Evolutionary conservation across 2,113 vertebrate genomes (phyloP), one percentile per base, ranked within the genome.

Genomic region (Prolemur simus): DNA sequence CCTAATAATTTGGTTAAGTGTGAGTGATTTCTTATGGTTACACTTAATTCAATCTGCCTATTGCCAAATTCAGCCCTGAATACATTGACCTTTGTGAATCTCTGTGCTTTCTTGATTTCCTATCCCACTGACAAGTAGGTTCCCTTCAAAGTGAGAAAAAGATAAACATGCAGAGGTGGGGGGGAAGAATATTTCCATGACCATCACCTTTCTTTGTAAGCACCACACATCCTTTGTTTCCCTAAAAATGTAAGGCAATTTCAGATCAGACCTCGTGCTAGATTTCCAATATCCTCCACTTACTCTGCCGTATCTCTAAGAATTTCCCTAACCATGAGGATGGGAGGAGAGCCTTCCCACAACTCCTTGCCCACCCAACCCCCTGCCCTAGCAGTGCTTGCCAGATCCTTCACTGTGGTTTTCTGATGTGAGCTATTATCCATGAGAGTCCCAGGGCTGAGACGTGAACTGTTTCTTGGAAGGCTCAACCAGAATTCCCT

Each of bases 401-500:
- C 98, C 98, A 98, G 98, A 98, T 98, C 96, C 97, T 98, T 98
- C 96, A 97, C 84, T 80, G 92, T 98, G 97, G 95, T 95, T 98
- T 98, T 98, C 96, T 98, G 98, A 98, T 98, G 97, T 97, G 98
- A 98, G 97, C 95, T 98, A 93, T 98, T 98, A 98, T 97, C 98
- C 97, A 84, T 13, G 95, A 97, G 97, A 98, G 97, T 98, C 94
- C 97, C 97, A 32, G 93, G 98, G 96, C 98, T 97, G 98, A 98
- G 97, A 98, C 0, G 21, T 97, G 98, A 99, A 98, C 97, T 0
- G 0, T 97, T 96, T 98, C 98, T 87, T 98, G 34, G 81, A 98
- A 97, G 98, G 93, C 98, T 97, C 0, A 88, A 97, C 98, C 97
- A 98, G 97, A 98, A 99, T 99, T 99, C 99, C 98, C 98, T 98